Evolutionary conservation across 2,797 vertebrate genomes (phyloP), one percentile per base, ranked within the genome.

Genomic region (Sebastes baramenuke): DNA sequence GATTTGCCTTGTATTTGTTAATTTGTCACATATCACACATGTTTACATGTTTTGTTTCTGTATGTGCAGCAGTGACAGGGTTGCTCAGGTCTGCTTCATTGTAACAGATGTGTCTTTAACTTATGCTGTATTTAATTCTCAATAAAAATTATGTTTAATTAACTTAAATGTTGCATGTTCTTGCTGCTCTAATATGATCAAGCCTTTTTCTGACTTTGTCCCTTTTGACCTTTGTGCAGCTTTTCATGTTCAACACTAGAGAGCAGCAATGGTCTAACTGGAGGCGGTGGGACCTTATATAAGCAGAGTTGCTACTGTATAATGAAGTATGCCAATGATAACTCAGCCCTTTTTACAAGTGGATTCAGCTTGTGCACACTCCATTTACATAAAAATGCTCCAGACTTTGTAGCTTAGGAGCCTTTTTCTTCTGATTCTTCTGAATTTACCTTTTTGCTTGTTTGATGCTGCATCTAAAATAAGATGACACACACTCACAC

Each of bases 301-400:
- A 94, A 94, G 90, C 85, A 75, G 64, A 81, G 71, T 76, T 76
- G 77, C 84, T 82, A 61, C 87, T 89, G 80, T 91, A 88, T 91
- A 93, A 91, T 86, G 84, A 90, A 91, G 91, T 88, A 84, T 90
- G 89, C 90, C 91, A 93, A 76, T 88, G 92, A 90, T 93, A 94
- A 91, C 87, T 92, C 83, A 89, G 88, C 87, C 78, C 64, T 91
- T 91, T 91, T 92, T 84, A 75, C 82, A 81, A 87, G 82, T 90
- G 84, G 86, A 89, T 91, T 90, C 54, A n/a, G 67, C 80, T 88
- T 87, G 86, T 89, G 86, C 81, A 82, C 85, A 85, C 74, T 89
- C 65, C 62, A 79, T 84, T 87, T 90, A 72, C 79, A 89, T 85
- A 54, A 79, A 82, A 67, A 65, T 59, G 52, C 79, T 65, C 36